Base-by-base conservation (phyloP, 2,888 invertebrate species). In the Drosophila recens region DNA sequence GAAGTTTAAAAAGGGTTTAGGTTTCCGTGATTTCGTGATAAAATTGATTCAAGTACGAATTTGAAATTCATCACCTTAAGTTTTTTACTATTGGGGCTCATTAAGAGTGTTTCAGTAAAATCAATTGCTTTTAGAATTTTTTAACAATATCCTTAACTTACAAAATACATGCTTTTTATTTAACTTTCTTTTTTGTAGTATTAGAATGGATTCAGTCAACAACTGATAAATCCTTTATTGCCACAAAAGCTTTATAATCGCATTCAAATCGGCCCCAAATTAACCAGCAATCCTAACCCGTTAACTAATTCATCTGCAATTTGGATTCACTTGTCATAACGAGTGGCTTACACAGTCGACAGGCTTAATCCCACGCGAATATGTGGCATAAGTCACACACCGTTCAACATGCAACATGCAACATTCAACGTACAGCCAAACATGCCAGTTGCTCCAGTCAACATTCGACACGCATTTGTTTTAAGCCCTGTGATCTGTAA, bases 401-500 rank as follows among this genome's bases (percentile, higher is more conserved):
- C 45, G 52, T 53, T 33, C 43, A 36, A 33, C 40, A 45, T 33
- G n/a, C n/a, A n/a, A n/a, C n/a, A n/a, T n/a, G 15, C 20, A 15
- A 33, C 38, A 48, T 45, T 43, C 45, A 23, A 1, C 34, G 10
- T 34, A 45, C 45, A 17, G 10, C 34, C 4, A 42, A 40, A 49
- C 51, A 51, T 49, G 46, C 48, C 34, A 27, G 43, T 15, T 51
- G 46, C 40, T 34, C 33, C 40, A 56, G 33, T 64, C 62, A 51
- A 59, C 71, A 74, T 65, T 61, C 65, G 66, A 65, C 74, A 70
- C 51, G 43, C 76, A 63, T 61, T 61, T 61, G 58, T 17, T 58
- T 56, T 67, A 63, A 78, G 56, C 61, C 36, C 61, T 66, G 67
- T 72, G 79, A 82, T 78, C 71, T 72, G 64, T 80, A 76, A 76